Base-by-base conservation (phyloP, 2,797 vertebrate genomes). In the Kryptolebias ocellatus region DNA sequence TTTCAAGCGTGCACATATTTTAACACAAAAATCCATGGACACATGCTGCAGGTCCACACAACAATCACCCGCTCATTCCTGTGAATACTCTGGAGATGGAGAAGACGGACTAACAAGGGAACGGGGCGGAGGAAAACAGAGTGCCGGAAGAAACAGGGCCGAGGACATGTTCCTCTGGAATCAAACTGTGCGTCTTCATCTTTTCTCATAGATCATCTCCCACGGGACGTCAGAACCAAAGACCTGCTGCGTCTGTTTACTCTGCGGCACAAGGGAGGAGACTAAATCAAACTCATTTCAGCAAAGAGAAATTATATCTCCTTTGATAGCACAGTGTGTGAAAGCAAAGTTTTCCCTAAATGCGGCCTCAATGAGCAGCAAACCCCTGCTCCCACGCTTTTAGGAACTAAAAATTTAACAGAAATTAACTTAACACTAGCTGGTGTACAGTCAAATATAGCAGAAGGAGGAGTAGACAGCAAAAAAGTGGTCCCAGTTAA, bases 121-220 rank as follows among this genome's bases (percentile, higher is more conserved):
- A 61, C 64, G 18, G 53, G 44, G 74, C 80, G 8, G 24, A 88
- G 79, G 77, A 78, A 83, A 89, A 83, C 83, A 80, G 70, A 82
- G 67, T 10, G 42, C 58, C 34, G 60, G 68, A 74, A 69, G 64
- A 79, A 72, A 51, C 61, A 69, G 83, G 81, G 77, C 68, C 76
- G 80, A 72, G 75, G 80, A 83, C 79, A 72, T 83, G 54, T 78
- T 79, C 80, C 72, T 66, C 71, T 53, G 16, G 72, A 87, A 87
- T 87, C 86, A 86, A 87, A 90, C 85, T 85, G 88, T 64, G 79
- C 74, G 81, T 83, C 90, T 89, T 87, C 86, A 82, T 89, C 82
- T 89, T 84, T 80, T 79, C 85, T 85, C 82, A 70, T 70, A 75
- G 84, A 86, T 73, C 69, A 57, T 76, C 69, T 87, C 89, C 88